phyloP scores from a whole-genome alignment of 2,797 vertebrate genomes.

The Rhinoraja longicauda region DNA sequence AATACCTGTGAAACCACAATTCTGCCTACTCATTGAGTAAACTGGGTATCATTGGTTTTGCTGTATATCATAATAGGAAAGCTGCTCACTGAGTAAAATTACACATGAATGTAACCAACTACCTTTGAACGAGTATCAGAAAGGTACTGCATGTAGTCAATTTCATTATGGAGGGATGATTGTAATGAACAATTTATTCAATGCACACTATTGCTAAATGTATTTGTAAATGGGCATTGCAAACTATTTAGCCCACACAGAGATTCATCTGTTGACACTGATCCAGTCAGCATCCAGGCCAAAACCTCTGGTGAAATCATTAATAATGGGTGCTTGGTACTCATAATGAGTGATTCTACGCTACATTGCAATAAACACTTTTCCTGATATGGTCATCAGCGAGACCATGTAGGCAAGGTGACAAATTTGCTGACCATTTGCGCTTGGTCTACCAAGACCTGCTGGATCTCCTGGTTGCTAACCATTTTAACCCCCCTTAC shows the following conservation, averaged over 20 bases:
- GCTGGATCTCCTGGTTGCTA: too few relatives aligned
- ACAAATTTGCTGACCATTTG: too few relatives aligned
- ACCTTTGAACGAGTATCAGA: not conserved
- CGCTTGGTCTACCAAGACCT: too few relatives aligned
- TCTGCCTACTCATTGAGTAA: not conserved
- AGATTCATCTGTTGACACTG: not conserved
- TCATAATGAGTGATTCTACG: not conserved
- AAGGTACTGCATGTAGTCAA: not conserved
- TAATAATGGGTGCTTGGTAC: not conserved
- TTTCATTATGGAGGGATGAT: not conserved
- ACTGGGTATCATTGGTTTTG: not conserved
- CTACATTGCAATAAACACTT: not conserved
- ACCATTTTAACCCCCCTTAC: too few relatives aligned
- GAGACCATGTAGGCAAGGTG: too few relatives aligned
- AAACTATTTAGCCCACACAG: not conserved
- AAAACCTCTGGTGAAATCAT: not conserved
- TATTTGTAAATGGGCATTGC: not conserved
- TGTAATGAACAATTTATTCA: not conserved
- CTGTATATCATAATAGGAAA: not conserved
- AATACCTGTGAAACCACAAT: not conserved
- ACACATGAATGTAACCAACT: not conserved
- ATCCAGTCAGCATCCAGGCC: not conserved
- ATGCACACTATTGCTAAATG: not conserved
- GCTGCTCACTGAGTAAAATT: not conserved
- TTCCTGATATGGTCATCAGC: too few relatives aligned